Percentiles rank a stretch among this genome's conserved stretches.
Conservation (phyloP, 1,140 invertebrate genomes). For the Daktulosphaira vitifoliae region DNA sequence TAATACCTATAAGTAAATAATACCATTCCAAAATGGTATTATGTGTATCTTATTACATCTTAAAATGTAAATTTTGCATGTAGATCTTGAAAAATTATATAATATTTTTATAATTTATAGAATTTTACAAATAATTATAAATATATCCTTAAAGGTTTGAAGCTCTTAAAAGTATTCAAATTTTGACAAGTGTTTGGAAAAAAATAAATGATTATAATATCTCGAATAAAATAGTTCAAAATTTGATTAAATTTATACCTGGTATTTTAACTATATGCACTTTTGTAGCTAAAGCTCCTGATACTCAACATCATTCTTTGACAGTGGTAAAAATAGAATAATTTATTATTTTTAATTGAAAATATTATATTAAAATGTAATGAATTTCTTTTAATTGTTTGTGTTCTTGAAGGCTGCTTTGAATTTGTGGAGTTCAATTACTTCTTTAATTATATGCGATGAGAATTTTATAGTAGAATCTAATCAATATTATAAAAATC, state of each 20-base stretch:
- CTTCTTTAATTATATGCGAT: constrained; percentile 24
- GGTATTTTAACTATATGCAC: constrained; percentile 50
- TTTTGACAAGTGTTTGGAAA: not conserved
- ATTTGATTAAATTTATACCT: constrained; percentile 54
- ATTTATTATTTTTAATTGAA: too few species aligned
- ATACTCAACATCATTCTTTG: constrained; percentile 30
- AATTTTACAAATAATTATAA: too few species aligned
- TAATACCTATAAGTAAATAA: too few species aligned
- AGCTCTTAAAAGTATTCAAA: constrained; percentile 9
- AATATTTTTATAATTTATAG: too few species aligned
- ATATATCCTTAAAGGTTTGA: constrained; percentile 16
- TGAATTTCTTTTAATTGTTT: not conserved
- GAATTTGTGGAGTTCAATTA: constrained; percentile 26
- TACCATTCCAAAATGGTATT: too few species aligned
- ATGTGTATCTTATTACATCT: too few species aligned
- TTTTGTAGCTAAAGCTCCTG: constrained; percentile 7
- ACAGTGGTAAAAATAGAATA: constrained; percentile 1
- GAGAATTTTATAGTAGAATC: not conserved
- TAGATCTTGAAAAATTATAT: too few species aligned
- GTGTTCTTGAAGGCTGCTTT: constrained; percentile 17
- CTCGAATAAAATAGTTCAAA: constrained; percentile 45
- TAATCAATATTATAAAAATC: constrained; percentile 13
- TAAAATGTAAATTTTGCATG: too few species aligned
- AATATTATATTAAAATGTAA: not conserved
- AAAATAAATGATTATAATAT: not conserved